Evolutionary conservation across 1,140 invertebrate genomes (phyloP).

Genomic region (Trachelipus rathkii): DNA sequence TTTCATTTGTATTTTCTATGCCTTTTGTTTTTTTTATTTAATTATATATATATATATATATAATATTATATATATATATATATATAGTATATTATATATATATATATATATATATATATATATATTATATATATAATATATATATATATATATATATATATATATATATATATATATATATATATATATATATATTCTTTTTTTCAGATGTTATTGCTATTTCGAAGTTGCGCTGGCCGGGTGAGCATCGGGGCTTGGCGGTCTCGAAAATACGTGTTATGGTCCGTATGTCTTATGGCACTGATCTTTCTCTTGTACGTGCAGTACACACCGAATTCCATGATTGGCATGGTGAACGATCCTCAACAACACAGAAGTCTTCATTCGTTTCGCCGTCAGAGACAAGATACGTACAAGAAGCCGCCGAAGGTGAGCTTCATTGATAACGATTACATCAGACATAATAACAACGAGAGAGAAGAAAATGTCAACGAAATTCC

Average conservation of each 20-base stretch:
- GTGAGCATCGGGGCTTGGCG: not conserved
- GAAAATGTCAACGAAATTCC: not conserved
- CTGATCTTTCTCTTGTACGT: not conserved
- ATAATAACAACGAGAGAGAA: not conserved
- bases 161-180: too few relatives aligned
- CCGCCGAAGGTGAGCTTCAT: not conserved
- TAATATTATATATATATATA: too few relatives aligned
- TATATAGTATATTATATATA: too few relatives aligned
- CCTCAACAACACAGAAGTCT: not conserved
- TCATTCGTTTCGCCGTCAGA: not conserved
- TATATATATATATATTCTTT: too few relatives aligned
- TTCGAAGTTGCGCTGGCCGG: not conserved
- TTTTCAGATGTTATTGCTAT: not conserved
- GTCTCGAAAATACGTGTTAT: slow-evolving; percentile 3
- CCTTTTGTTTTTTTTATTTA: too few relatives aligned
- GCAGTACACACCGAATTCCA: not conserved
- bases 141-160: too few relatives aligned
- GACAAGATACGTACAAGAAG: not conserved
- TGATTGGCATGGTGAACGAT: not conserved
- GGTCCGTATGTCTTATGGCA: not conserved
- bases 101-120: too few relatives aligned
- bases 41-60: too few relatives aligned
- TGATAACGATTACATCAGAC: slow-evolving; percentile 5
- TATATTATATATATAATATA: too few relatives aligned
- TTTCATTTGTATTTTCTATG: too few relatives aligned